Base-by-base conservation (phyloP, 2,888 invertebrate genomes). In the Agelastica alni region DNA sequence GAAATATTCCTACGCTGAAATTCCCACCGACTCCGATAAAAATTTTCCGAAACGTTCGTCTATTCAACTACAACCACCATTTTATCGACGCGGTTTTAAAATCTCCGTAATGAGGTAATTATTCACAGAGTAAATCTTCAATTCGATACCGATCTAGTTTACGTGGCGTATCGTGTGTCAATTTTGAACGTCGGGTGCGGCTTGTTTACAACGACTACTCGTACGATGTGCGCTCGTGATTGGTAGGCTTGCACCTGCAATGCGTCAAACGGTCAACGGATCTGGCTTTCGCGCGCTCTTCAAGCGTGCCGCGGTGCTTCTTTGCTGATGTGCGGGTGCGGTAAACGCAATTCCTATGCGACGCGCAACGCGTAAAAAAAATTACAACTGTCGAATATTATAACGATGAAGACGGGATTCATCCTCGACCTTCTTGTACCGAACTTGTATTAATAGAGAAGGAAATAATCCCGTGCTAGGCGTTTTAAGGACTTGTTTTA, bases 191-290 rank as follows among this genome's bases (percentile, higher is more conserved):
- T 79, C 82, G 85, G 85, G 85, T 82, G 86, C 85, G 84, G 83
- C 85, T 83, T 85, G 82, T 82, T 83, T 84, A 86, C 83, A 82
- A 82, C 82, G 81, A 81, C 81, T 83, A 78, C 62, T 75, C 70
- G 73, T 68, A 79, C 79, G 70, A 73, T 69, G 70, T 67, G 80
- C 83, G 82, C 80, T 83, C 83, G 81, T 83, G 85, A 88, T 89
- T 88, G 88, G 88, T 82, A 82, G 81, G 77, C 81, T 83, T 85
- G 85, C 86, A 89, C 88, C 89, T 88, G 89, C 89, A 89, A 88
- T 89, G 88, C 88, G 88, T 87, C 88, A 88, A 82, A 79, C 78
- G 74, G 68, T 67, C 64, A 64, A 60, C 73, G 75, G 64, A 62
- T 66, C 72, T 68, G 70, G 66, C 67, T 68, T 69, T 68, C 67